These are phyloP conservation scores for Drosophila acutilabella DNA, from an alignment of 2,888 invertebrate genomes.

Conservation along the genomic window DNA sequence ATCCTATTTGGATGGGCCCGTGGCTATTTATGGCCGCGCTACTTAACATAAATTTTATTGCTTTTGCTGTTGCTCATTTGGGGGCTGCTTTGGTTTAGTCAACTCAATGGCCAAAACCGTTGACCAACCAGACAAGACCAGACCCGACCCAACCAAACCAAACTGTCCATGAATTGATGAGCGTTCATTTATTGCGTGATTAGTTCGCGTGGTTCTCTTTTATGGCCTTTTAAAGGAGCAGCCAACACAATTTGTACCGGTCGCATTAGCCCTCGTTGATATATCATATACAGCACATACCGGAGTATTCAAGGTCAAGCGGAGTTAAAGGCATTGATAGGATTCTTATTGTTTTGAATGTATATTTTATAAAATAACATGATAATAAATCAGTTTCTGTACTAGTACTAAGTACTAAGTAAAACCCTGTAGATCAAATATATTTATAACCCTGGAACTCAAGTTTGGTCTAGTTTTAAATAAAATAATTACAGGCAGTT, in stretches of 20 bases:
- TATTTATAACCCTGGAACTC: too few relatives aligned
- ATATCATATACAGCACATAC: slow-evolving; percentile 30
- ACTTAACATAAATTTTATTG: slow-evolving; percentile 79
- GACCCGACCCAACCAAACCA: slow-evolving; percentile 1
- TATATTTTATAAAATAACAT: too few relatives aligned
- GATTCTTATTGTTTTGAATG: too few relatives aligned
- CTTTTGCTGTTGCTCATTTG: slow-evolving; percentile 72
- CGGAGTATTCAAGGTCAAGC: neutral
- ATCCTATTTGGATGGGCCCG: slow-evolving; percentile 51
- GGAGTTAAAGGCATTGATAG: neutral
- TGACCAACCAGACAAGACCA: slow-evolving; percentile 41
- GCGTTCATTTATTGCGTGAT: slow-evolving; percentile 79
- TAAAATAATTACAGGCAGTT: too few relatives aligned
- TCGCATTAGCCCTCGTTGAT: slow-evolving; percentile 64
- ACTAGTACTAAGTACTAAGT: too few relatives aligned
- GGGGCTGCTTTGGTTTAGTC: slow-evolving; percentile 67
- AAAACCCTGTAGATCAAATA: too few relatives aligned
- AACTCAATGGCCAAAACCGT: slow-evolving; percentile 36
- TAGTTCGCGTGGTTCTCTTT: slow-evolving; percentile 67
- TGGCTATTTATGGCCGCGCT: slow-evolving; percentile 77
- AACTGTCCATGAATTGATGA: slow-evolving; percentile 73
- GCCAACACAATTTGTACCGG: slow-evolving; percentile 59
- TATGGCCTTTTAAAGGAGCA: slow-evolving; percentile 52
- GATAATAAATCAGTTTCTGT: too few relatives aligned
- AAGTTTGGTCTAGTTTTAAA: too few relatives aligned